Percentiles rank a stretch among this genome's conserved stretches.
These are phyloP conservation scores for Drosophila nebulosa DNA, from an alignment of 1,140 invertebrate genomes.

Conservation along the genomic window DNA sequence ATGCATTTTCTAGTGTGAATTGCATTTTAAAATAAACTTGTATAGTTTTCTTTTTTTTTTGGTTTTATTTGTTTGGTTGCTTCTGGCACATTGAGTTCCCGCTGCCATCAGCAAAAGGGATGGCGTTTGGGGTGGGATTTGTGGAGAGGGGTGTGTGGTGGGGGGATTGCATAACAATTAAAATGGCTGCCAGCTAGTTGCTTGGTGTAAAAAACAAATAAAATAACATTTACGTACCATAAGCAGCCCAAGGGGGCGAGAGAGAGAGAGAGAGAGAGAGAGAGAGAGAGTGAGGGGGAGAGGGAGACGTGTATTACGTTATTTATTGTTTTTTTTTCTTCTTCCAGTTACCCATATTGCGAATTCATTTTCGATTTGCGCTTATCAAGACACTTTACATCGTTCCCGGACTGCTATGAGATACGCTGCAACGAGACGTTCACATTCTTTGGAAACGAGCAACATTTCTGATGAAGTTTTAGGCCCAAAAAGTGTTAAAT, in stretches of 20 bases:
- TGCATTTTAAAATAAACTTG: slow-evolving; percentile 72
- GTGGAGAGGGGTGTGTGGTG: not conserved
- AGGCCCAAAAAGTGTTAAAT: not conserved
- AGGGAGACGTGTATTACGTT: not conserved
- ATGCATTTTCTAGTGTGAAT: slow-evolving; percentile 67
- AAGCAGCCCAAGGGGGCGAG: not conserved
- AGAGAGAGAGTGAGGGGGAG: too few relatives aligned
- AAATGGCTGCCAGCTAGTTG: slow-evolving; percentile 53
- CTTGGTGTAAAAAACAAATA: slow-evolving; percentile 1
- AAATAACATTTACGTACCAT: not conserved
- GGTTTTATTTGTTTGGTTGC: slow-evolving; percentile 25
- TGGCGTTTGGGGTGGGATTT: not conserved
- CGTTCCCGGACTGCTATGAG: slow-evolving; percentile 73
- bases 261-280: too few relatives aligned
- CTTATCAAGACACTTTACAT: slow-evolving; percentile 72
- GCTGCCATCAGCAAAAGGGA: not conserved
- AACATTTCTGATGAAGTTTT: slow-evolving; percentile 29
- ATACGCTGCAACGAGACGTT: slow-evolving; percentile 79
- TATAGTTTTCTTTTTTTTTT: slow-evolving; percentile 17
- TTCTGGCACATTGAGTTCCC: slow-evolving; percentile 16
- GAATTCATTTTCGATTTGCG: slow-evolving; percentile 80
- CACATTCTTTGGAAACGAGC: slow-evolving; percentile 65
- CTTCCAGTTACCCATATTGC: slow-evolving; percentile 72
- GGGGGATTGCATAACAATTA: slow-evolving; percentile 71
- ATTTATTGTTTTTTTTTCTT: not conserved